Percentiles rank a stretch among this genome's conserved stretches.
phyloP scores from a whole-genome alignment of 2,888 invertebrate genomes.

The Capitulum mitella region DNA sequence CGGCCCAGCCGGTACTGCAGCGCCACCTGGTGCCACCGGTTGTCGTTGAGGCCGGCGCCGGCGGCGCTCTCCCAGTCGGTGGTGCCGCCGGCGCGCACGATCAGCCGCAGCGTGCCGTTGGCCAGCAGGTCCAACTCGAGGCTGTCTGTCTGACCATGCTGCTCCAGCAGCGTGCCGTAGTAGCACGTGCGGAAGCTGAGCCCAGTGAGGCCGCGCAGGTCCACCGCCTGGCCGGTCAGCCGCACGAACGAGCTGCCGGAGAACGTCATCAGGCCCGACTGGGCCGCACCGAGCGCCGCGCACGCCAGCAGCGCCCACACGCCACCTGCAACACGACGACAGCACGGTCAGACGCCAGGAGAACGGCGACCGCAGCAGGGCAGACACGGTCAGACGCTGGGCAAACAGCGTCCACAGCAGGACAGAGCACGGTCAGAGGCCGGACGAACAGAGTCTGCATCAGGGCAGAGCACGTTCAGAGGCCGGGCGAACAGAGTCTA shows the following conservation, averaged over 20 bases:
- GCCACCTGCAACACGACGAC: not conserved
- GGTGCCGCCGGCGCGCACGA: conserved; percentile 28
- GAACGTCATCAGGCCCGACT: not conserved
- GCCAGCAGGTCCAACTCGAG: conserved; percentile 29
- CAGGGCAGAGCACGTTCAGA: no score
- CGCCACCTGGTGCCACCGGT: conserved; percentile 35
- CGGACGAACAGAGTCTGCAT: no score
- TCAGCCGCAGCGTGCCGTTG: conserved; percentile 32
- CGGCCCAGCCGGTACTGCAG: conserved; percentile 30
- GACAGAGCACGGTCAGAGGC: no score
- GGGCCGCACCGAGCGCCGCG: not conserved
- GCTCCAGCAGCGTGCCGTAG: conserved; percentile 30
- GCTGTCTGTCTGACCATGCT: conserved; percentile 30
- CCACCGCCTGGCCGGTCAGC: not conserved
- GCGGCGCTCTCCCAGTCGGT: conserved; percentile 27
- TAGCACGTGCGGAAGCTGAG: conserved; percentile 33
- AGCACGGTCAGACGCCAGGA: no score
- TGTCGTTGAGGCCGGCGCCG: conserved; percentile 32
- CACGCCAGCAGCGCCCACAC: not conserved
- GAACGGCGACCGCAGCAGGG: no score
- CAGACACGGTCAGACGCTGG: no score
- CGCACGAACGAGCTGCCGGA: not conserved
- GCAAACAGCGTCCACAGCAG: no score
- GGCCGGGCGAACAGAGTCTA: no score
- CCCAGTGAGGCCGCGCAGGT: conserved; percentile 8